Percentiles rank a stretch among this genome's conserved stretches.
phyloP scores from a whole-genome alignment of 35 echinoderm and acorn worm species.

The Ophioderma brevispina region DNA sequence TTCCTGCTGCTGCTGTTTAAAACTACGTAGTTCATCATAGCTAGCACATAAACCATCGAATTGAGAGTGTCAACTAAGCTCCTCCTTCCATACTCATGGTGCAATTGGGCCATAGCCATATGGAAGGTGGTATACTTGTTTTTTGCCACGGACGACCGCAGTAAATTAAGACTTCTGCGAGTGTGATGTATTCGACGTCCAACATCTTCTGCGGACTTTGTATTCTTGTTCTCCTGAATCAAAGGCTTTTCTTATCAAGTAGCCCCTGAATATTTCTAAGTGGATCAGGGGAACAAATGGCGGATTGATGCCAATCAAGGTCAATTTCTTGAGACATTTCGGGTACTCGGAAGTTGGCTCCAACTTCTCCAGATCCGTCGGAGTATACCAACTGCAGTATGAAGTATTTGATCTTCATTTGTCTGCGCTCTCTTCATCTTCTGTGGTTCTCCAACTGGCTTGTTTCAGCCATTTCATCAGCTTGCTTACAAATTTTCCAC shows the following conservation, averaged over 20 bases:
- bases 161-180: background rate
- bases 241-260: background rate
- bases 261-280: background rate
- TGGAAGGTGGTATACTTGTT: background rate
- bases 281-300: background rate
- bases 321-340: background rate
- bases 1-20: background rate
- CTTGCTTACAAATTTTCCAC: background rate
- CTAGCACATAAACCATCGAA: slow-evolving; percentile 23
- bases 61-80: slow-evolving; percentile 15
- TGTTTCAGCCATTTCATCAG: background rate
- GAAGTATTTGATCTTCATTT: background rate
- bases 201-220: background rate
- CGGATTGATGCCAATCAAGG: background rate
- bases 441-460: background rate
- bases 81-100: slow-evolving; percentile 24
- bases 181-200: background rate
- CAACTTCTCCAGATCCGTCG: slow-evolving; percentile 26
- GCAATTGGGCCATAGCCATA: slow-evolving; percentile 14
- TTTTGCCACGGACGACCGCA: background rate
- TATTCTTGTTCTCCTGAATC: background rate
- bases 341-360: background rate
- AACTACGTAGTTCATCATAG: background rate
- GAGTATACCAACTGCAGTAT: background rate
- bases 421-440: background rate